Base-by-base conservation (phyloP, 2,113 vertebrate species). In the Xenopus tropicalis region DNA sequence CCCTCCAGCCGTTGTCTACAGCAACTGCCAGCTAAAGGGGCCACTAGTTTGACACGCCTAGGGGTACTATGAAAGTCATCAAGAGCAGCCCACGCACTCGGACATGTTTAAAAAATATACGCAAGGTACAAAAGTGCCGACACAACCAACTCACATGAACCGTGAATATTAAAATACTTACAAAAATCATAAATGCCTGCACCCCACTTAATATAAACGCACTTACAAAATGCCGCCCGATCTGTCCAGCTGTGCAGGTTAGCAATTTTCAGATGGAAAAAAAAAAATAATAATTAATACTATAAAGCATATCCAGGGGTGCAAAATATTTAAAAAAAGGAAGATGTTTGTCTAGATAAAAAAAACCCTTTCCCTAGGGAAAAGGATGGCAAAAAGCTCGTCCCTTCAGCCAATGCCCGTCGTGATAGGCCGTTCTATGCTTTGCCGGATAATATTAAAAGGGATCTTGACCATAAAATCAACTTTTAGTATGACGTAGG, bases 231-330 rank as follows among this genome's bases (percentile, higher is more conserved):
- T 13, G 11, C 51, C 56, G n/a, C 23, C 5, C 1, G 14, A 9
- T 37, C 1, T 43, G 17, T 20, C 62, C 19, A 43, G 62, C 17
- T 19, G 37, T 14, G n/a, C 43, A 37, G n/a, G 62, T 64, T 64
- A 64, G 29, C 25, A 43, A 43, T 14, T 43, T 19, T 29, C 6
- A 61, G n/a, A 61, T 7, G 21, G 19, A 29, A 37, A 62, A 29
- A 62, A 62, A 42, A 43, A 43, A 64, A n/a, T 7, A 61, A 59
- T 42, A 44, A 23, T 14, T 67, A 67, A 74, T 52, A 74, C 42
- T 66, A 74, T 16, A 74, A 37, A 25, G 54, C 54, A 19, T n/a
- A 24, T 61, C 25, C 11, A 59, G 14, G 62, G 17, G 54, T 17
- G 3, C 16, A 73, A 61, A 61, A 20, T 4, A n/a, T n/a, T 17